Base-by-base conservation (phyloP, 2,888 invertebrate genomes). In the Cartodere bifasciata region DNA sequence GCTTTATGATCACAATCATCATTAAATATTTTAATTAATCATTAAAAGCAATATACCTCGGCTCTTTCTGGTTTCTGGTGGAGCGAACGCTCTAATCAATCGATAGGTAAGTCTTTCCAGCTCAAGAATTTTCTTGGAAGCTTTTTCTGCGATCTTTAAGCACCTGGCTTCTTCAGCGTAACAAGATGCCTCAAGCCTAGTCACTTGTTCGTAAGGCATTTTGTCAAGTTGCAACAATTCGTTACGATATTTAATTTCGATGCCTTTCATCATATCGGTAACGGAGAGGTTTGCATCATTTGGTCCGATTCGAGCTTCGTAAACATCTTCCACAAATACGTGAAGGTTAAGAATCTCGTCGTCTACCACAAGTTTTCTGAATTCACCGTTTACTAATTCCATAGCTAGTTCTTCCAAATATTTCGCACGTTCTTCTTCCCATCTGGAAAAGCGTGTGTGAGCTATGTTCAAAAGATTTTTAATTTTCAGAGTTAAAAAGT, bases 291-390 rank as follows among this genome's bases (percentile, higher is more conserved):
- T 68, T 4, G 67, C 64, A 22, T 73, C 70, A 46, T 69, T 73
- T 7, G 70, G 65, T 2, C 59, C 64, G 14, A 70, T 60, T 23
- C 74, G 58, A 25, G 63, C 65, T 51, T 75, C 72, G 48, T 68
- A 77, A 16, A 72, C 67, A 48, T 74, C 75, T 48, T 76, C 72
- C 31, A 78, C 63, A 47, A 70, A 70, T 4, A 71, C 59, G 36
- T 63, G 56, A 20, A 76, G 52, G 47, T 69, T 67, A 13, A 76
- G 54, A 16, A 72, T 65, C 6, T 69, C 65, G 17, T 63, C 60
- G 7, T 68, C 63, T 30, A 68, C 68, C 1, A 74, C 62, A 16
- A 67, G 54, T 10, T 67, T 58, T 33, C 67, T 69, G 49, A 75
- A 75, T 24, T 66, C 53, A 1, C 67, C 66, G 35, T 67, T 55